These are phyloP conservation scores for Penaeus japonicus DNA, from an alignment of 1,140 invertebrate genomes.

Conservation along the genomic window DNA sequence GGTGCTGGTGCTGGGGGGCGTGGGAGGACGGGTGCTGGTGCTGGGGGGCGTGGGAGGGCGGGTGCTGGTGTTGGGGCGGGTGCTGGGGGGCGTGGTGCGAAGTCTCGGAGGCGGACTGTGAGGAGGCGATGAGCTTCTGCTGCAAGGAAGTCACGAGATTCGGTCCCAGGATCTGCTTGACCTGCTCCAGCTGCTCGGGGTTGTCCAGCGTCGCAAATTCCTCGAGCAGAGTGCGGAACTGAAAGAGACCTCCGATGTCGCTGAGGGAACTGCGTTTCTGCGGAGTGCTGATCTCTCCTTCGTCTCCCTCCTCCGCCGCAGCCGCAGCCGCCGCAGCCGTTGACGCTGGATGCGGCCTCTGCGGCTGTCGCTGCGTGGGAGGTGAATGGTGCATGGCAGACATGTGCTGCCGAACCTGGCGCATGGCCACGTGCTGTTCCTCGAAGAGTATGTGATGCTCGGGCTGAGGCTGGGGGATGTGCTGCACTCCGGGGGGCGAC, in stretches of 20 bases:
- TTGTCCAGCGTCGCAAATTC: conserved; percentile 13
- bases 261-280: background rate
- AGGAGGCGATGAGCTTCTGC: background rate
- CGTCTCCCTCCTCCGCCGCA: background rate
- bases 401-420: background rate
- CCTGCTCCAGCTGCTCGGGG: background rate
- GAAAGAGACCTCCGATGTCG: background rate
- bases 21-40: background rate
- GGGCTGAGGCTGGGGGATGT: background rate
- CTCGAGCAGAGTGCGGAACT: conserved; percentile 7
- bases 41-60: background rate
- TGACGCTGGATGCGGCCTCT: background rate
- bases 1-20: no score
- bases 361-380: background rate
- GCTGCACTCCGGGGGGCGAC: background rate
- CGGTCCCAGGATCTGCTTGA: conserved; percentile 15
- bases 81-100: background rate
- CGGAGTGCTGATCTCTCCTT: background rate
- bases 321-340: background rate
- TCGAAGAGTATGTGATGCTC: conserved; percentile 14
- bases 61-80: background rate
- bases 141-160: conserved; percentile 1
- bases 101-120: background rate
- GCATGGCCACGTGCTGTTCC: background rate
- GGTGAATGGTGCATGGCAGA: background rate